A percentile compares a stretch with the other conserved stretches of the same genome.
Conservation (phyloP, 2,888 invertebrate species). For the Napeogenes sylphis region DNA sequence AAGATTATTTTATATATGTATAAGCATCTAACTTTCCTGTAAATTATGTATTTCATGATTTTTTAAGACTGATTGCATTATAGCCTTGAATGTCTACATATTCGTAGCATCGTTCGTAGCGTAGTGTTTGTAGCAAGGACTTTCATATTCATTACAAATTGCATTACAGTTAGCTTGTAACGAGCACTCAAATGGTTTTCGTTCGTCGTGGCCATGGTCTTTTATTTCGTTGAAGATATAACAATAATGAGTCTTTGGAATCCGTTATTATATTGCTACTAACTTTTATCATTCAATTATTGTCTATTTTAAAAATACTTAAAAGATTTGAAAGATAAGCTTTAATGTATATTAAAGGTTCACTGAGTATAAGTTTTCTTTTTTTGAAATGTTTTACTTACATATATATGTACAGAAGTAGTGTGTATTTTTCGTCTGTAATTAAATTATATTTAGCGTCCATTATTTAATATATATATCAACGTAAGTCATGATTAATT, state of each 20-base stretch:
- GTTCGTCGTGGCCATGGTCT: conserved; percentile 47
- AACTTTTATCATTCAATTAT: conserved; percentile 25
- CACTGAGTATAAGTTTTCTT: too few species aligned
- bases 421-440: neutral
- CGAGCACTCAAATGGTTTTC: conserved; percentile 53
- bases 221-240: conserved; percentile 54
- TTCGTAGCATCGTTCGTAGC: too few species aligned
- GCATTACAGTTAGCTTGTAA: conserved; percentile 60
- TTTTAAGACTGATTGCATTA: too few species aligned
- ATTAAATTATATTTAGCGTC: conserved; percentile 10
- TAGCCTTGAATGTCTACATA: too few species aligned
- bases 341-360: too few species aligned
- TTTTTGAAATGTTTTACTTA: too few species aligned
- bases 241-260: conserved; percentile 54
- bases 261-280: conserved; percentile 7
- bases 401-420: too few species aligned
- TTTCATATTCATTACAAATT: conserved; percentile 63
- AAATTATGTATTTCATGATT: too few species aligned
- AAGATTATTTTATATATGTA: too few species aligned
- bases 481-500: conserved; percentile 67
- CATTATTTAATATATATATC: conserved; percentile 34
- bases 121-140: conserved; percentile 18
- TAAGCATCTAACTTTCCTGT: too few species aligned
- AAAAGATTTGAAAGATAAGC: conserved; percentile 4
- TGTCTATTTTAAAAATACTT: conserved; percentile 18